Base-by-base conservation (phyloP, 2,113 vertebrate genomes). In the Bubo blakistoni region DNA sequence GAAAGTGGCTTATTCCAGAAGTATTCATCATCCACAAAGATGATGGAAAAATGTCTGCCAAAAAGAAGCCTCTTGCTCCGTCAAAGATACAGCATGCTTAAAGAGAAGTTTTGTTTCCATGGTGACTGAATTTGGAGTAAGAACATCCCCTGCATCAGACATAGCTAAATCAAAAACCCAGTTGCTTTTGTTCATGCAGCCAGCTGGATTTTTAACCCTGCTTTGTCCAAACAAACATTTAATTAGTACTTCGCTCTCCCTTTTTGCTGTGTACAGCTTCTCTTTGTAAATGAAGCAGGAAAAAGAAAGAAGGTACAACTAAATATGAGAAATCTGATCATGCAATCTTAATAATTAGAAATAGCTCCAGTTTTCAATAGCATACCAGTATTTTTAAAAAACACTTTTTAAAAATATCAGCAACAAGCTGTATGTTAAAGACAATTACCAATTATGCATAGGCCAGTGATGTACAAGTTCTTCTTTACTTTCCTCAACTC, bases 51-150 rank as follows among this genome's bases (percentile, higher is more conserved):
- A 94, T 73, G 70, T 85, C 95, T 95, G 86, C 92, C 92, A 79
- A 85, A 95, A 94, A 90, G 96, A 95, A 91, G 66, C 40, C 86
- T 91, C 91, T 92, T 92, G 86, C 84, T 87, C 95, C 2, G 1
- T 94, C 86, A 95, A 78, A 94, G 89, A 92, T 95, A 72, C 65
- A 67, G 90, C 80, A 72, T 13, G 38, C 94, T 92, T 86, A 72
- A 94, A 97, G 89, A 94, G 84, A 94, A 95, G 86, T 91, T 97
- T 96, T 82, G 97, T 97, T 97, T 95, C 97, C 95, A 97, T 97
- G 97, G 97, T 82, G 95, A 97, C 95, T 85, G 92, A 97, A 97
- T 97, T 97, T 96, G 96, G 95, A 95, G 84, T 93, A 90, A 72
- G 93, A 96, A 79, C 83, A 94, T 96, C 89, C 94, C 70, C 91